phyloP scores from a whole-genome alignment of 1,140 invertebrate species.

The Aphis craccivora region DNA sequence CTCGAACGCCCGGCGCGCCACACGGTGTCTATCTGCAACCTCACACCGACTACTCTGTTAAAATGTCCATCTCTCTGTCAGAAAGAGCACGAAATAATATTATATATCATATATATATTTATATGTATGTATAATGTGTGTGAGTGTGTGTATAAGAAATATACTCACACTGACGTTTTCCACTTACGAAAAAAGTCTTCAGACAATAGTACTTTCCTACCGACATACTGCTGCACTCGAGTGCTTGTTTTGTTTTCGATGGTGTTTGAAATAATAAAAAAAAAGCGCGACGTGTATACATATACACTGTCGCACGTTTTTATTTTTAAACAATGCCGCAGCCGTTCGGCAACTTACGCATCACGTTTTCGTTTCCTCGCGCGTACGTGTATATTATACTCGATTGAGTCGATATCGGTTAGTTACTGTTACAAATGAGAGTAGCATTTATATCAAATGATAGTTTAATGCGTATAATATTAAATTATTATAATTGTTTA shows the following conservation, averaged over 20 bases:
- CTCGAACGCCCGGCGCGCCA: background rate
- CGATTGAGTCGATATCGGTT: background rate
- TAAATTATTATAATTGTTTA: background rate
- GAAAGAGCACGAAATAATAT: background rate
- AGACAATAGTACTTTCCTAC: background rate
- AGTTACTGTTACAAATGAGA: background rate
- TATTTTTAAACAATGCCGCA: background rate
- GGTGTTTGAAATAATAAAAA: background rate
- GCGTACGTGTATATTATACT: background rate
- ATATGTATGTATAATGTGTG: too few species aligned
- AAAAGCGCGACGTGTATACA: background rate
- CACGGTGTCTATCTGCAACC: conserved; percentile 1
- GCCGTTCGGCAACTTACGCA: background rate
- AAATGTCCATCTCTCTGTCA: background rate
- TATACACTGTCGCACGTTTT: background rate
- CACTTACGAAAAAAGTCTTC: background rate
- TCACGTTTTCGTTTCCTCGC: background rate
- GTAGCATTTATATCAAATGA: too few species aligned
- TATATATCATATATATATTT: background rate
- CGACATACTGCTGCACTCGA: background rate
- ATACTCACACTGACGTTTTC: background rate
- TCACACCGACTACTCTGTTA: background rate
- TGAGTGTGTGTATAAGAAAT: background rate
- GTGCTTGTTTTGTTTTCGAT: conserved; percentile 16
- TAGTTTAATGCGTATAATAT: background rate